A percentile compares a stretch with the other conserved stretches of the same genome.
Conservation (phyloP, 2,113 vertebrate species). For the Chlamydotis undulata region DNA sequence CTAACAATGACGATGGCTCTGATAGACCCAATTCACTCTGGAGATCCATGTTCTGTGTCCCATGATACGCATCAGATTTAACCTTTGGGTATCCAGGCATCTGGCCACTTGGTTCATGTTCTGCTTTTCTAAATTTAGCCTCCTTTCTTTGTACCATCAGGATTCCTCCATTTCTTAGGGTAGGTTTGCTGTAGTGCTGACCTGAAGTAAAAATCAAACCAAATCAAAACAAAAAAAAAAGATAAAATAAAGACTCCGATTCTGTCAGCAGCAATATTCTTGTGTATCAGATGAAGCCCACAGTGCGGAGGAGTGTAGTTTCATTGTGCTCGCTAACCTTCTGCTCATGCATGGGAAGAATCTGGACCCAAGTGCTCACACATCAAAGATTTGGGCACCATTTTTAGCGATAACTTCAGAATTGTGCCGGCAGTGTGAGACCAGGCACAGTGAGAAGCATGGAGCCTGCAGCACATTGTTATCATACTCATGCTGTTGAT, state of each 20-base stretch:
- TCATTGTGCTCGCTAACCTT: background rate
- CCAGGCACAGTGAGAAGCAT: background rate
- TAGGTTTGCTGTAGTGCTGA: background rate
- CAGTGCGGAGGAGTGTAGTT: background rate
- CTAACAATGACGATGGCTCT: rapidly evolving
- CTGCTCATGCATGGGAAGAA: background rate
- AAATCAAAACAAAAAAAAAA: background rate
- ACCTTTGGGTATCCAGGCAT: background rate
- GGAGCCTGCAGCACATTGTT: background rate
- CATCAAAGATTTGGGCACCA: background rate
- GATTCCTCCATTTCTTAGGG: background rate
- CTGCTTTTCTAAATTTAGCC: background rate
- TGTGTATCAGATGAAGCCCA: background rate
- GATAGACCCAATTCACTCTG: background rate
- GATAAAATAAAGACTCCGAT: background rate
- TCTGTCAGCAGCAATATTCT: background rate
- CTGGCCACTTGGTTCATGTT: background rate
- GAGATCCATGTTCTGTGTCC: background rate
- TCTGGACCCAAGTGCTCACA: background rate
- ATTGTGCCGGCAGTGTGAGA: background rate
- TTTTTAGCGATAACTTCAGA: background rate
- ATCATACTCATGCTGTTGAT: background rate
- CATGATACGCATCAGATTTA: background rate
- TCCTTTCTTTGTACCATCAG: background rate
- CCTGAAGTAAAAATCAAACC: background rate